Percentiles rank a stretch among this genome's conserved stretches.
Evolutionary conservation across 2,113 vertebrate genomes (phyloP).

Genomic region (Actenoides lindsayi): DNA sequence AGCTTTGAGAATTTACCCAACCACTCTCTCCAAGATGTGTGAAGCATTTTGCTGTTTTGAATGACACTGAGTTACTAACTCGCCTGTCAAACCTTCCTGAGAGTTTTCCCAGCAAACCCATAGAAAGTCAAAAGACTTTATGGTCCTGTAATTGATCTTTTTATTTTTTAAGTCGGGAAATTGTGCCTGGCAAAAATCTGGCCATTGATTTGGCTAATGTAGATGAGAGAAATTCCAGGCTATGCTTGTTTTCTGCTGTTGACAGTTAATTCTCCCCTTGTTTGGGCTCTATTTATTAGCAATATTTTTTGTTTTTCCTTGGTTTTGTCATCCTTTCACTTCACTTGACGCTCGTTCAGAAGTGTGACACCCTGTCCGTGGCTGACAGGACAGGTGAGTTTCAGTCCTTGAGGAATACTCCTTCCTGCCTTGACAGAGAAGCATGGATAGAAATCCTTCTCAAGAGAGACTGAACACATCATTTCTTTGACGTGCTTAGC

Average conservation of each 20-base stretch:
- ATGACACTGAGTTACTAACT: not conserved
- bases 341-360: not conserved
- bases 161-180: not conserved
- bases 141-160: not conserved
- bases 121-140: not conserved
- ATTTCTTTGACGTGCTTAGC: conserved; percentile 42
- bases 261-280: not conserved
- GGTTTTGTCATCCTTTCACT: not conserved
- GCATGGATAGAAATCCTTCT: conserved; percentile 18
- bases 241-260: not conserved
- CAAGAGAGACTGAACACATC: conserved; percentile 7
- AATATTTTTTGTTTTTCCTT: not conserved
- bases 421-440: not conserved
- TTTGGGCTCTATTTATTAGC: not conserved
- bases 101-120: not conserved
- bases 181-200: not conserved
- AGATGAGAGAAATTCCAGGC: not conserved
- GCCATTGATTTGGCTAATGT: not conserved
- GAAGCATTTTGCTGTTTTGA: not conserved
- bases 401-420: conserved; percentile 32
- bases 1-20: not conserved
- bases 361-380: conserved; percentile 3
- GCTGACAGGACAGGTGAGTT: conserved; percentile 53
- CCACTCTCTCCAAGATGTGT: not conserved
- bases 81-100: not conserved